phyloP scores from a whole-genome alignment of 2,797 vertebrate species.

The Anguilla marmorata region DNA sequence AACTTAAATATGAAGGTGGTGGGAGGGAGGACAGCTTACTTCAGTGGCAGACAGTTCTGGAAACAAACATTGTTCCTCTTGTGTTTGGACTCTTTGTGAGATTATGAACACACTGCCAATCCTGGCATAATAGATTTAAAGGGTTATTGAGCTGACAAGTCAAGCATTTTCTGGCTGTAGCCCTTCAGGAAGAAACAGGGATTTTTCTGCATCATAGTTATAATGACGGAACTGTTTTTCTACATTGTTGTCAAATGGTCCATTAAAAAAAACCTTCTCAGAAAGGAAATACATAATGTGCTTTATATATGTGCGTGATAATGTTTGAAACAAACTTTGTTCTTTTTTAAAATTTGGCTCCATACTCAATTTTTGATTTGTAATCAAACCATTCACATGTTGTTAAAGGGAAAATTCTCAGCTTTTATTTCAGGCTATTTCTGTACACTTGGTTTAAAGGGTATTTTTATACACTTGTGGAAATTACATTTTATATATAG shows the following conservation, averaged over 20 bases:
- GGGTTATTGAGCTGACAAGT: conserved; percentile 18
- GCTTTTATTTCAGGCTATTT: too few relatives aligned
- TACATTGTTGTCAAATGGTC: neutral
- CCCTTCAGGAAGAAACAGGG: neutral
- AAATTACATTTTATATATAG: too few relatives aligned
- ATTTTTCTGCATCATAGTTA: neutral
- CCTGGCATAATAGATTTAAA: conserved; percentile 30
- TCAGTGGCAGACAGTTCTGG: conserved; percentile 20
- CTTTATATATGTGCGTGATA: too few relatives aligned
- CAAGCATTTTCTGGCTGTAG: neutral
- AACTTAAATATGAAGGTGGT: conserved; percentile 13
- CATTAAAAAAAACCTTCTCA: neutral
- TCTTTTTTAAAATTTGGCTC: too few relatives aligned
- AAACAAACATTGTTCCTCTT: conserved; percentile 23
- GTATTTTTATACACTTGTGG: too few relatives aligned
- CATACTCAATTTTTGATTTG: too few relatives aligned
- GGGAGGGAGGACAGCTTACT: conserved; percentile 19
- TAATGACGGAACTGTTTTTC: neutral
- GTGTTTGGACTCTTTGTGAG: neutral
- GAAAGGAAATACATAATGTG: neutral
- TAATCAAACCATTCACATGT: too few relatives aligned
- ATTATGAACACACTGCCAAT: conserved; percentile 30
- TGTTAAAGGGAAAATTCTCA: too few relatives aligned
- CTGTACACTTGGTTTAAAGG: too few relatives aligned
- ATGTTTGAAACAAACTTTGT: too few relatives aligned